Evolutionary conservation across 2,888 invertebrate genomes (phyloP), one percentile per base, ranked within the genome.

Genomic region (Synergus umbraculus): DNA sequence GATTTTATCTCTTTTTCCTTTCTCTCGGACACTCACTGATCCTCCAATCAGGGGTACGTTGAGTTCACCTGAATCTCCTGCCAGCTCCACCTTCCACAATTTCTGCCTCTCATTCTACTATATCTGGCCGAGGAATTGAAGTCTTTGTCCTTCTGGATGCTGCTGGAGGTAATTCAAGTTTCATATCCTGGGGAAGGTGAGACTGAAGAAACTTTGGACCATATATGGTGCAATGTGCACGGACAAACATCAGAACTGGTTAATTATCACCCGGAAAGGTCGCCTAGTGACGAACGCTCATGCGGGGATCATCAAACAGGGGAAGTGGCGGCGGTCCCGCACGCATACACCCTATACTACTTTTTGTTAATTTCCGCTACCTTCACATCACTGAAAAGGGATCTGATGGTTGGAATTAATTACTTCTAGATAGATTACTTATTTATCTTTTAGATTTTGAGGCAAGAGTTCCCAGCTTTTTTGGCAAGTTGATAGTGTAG

Each of bases 231-330:
- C 77, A 79, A 79, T 60, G 76, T 79, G 78, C 78, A 67, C 63
- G 66, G 73, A 64, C 41, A 10, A 58, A 79, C 66, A 76, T 76
- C 78, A 78, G 67, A 84, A 82, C 69, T 83, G 82, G 82, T 83
- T 86, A 87, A 87, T 87, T 87, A 86, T 86, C 87, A 82, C 83
- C 86, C 83, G 85, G 83, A 87, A 87, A 87, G 87, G 87, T 87
- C 86, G 84, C 85, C 84, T 85, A 82, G 87, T 86, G 87, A 85
- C 87, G 86, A 87, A 83, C 83, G 82, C 81, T 64, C 69, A 85
- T 44, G 76, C 85, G 86, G 87, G 76, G 18, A 85, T n/a, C 83
- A 87, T 81, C 73, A 73, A 73, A 73, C 37, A 37, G 5, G 54
- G 12, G 37, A 73, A 54, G 73, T 73, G 54, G 54, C 41, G 13